Percentiles rank a stretch among this genome's conserved stretches.
Conservation (phyloP, 2,888 invertebrate species). For the Pyrrhosoma nymphula region DNA sequence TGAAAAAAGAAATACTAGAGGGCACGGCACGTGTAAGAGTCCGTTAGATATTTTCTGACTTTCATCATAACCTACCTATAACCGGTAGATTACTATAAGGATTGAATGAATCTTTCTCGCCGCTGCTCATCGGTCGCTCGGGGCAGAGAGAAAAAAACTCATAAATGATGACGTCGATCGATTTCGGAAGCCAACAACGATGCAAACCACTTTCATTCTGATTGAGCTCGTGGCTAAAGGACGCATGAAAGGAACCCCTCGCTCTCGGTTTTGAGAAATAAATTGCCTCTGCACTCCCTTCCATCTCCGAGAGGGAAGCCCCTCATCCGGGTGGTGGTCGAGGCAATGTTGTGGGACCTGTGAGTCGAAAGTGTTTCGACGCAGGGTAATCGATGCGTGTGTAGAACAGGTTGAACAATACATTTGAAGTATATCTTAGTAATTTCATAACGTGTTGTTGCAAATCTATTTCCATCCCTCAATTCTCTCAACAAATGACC, state of each 20-base stretch:
- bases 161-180: neutral
- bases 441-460: too few species aligned
- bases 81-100: too few species aligned
- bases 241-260: neutral
- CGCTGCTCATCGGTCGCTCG: neutral
- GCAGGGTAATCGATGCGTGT: too few species aligned
- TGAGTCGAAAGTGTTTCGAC: neutral
- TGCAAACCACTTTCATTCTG: conserved; percentile 9
- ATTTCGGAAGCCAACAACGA: conserved; percentile 10
- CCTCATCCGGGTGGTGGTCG: neutral
- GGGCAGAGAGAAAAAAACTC: neutral
- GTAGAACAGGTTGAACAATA: too few species aligned
- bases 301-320: neutral
- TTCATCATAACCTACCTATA: too few species aligned
- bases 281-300: neutral
- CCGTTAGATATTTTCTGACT: too few species aligned
- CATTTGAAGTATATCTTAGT: too few species aligned
- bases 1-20: too few species aligned
- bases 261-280: neutral
- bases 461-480: too few species aligned
- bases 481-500: too few species aligned
- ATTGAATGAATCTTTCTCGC: neutral
- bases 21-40: too few species aligned
- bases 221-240: neutral
- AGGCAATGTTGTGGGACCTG: neutral